Evolutionary conservation across 2,113 vertebrate genomes (phyloP).

Genomic region (Gymnorhina tibicen): DNA sequence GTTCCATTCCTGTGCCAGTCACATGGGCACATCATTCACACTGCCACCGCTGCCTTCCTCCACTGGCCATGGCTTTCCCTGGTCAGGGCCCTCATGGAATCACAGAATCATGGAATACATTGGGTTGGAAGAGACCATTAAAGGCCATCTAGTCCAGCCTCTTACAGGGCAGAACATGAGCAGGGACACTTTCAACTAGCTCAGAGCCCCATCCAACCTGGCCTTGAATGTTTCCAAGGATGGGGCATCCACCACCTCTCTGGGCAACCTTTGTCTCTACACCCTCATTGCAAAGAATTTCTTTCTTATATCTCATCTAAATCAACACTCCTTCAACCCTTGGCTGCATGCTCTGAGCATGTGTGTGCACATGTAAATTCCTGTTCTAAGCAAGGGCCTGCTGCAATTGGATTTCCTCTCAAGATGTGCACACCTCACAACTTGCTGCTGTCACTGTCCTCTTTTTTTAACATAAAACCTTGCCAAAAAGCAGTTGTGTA

Average conservation of each 20-base stretch:
- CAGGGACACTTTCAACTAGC: background rate
- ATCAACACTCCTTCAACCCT: background rate
- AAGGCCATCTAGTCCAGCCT: background rate
- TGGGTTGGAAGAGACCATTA: background rate
- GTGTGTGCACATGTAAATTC: accelerated
- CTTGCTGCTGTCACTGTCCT: background rate
- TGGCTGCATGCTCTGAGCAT: background rate
- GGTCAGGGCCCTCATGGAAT: background rate
- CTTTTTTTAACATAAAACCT: background rate
- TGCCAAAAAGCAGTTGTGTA: background rate
- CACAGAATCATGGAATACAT: background rate
- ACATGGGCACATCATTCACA: accelerated
- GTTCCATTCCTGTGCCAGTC: accelerated
- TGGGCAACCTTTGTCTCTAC: background rate
- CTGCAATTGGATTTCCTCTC: background rate
- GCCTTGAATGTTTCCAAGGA: background rate
- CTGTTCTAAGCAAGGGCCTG: background rate
- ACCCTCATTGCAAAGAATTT: background rate
- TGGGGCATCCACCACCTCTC: background rate
- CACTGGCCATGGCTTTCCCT: background rate
- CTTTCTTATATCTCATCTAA: background rate
- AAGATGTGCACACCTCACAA: background rate
- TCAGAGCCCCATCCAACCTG: background rate
- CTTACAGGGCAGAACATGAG: background rate
- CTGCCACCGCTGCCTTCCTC: background rate